Base-by-base conservation (phyloP, 2,797 vertebrate species). In the Merluccius polli region DNA sequence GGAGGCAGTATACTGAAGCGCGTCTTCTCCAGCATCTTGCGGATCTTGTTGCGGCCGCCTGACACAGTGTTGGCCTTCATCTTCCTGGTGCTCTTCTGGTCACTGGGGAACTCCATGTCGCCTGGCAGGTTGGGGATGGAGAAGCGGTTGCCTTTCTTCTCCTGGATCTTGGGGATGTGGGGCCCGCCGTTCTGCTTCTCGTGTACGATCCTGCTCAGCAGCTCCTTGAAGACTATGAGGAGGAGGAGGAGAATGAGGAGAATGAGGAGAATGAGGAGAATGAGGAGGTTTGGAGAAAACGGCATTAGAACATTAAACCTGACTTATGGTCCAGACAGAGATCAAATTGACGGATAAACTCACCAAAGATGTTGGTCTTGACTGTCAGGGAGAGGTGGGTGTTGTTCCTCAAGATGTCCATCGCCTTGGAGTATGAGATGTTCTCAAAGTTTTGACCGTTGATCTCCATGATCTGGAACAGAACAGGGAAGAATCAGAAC, bases 381-480 rank as follows among this genome's bases (percentile, higher is more conserved):
- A 97, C 96, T 9, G 96, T 98, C 77, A 99, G 93, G 32, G 96
- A 95, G 82, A 99, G 95, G 88, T 99, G 97, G 3, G 97, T 99
- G 91, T 99, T 98, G 87, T 97, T 98, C 88, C 85, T 92, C 44
- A 99, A 85, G 85, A 99, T 97, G 92, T 99, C 97, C 77, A 95
- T 88, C 32, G 98, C 98, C 93, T 99, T 99, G 87, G 89, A 84
- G 89, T 94, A 94, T 3, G 95, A 95, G 77, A 99, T 99, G 88
- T 97, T 98, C 88, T 99, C 97, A 93, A 99, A 99, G 91, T 97
- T 99, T 89, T 99, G 98, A 24, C 97, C 97, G 29, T 99, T 99
- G 70, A 99, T 95, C 93, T 99, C 98, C 95, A 99, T 96, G 91
- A 99, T 95, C 98, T 99, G 87, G 87, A 87, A 84, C 0, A 78